A percentile compares a stretch with the other conserved stretches of the same genome.
Evolutionary conservation across 2,113 vertebrate genomes (phyloP).

Genomic region (Solea senegalensis): DNA sequence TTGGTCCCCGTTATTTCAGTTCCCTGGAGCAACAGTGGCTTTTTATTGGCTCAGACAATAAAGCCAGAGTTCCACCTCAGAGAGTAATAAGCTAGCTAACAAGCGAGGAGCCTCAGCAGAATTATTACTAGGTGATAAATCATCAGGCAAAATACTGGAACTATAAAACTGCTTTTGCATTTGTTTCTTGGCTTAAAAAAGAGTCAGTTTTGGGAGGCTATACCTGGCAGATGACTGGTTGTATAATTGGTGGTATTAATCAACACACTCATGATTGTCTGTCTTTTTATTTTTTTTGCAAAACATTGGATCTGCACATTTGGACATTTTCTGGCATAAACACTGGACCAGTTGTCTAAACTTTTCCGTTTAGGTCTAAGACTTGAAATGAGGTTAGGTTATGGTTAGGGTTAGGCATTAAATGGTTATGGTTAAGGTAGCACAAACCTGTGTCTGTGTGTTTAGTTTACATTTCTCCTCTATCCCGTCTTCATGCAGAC

Average conservation of each 20-base stretch:
- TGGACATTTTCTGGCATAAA: too few relatives aligned
- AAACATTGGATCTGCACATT: too few relatives aligned
- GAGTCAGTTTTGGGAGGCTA: not conserved
- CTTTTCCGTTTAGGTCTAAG: too few relatives aligned
- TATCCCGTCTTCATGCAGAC: conserved; percentile 28
- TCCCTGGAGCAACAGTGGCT: not conserved
- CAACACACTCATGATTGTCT: not conserved
- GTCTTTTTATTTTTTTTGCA: too few relatives aligned
- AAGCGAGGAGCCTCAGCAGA: conserved; percentile 7
- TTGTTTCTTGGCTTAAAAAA: conserved; percentile 19
- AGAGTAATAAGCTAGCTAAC: conserved; percentile 10
- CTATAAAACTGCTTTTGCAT: conserved; percentile 7
- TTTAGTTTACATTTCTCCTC: not conserved
- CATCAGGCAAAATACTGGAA: conserved; percentile 1
- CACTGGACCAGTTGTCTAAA: too few relatives aligned
- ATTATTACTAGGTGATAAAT: conserved; percentile 19
- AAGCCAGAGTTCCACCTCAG: not conserved
- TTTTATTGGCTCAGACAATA: conserved; percentile 4
- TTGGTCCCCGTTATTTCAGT: not conserved
- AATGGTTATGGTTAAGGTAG: too few relatives aligned
- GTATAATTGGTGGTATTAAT: conserved; percentile 32
- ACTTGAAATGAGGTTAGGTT: too few relatives aligned
- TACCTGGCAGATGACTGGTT: not conserved
- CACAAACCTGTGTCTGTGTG: not conserved
- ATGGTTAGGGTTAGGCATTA: too few relatives aligned